phyloP scores from a whole-genome alignment of 2,797 vertebrate genomes.

The Sphenopsis melanotis region DNA sequence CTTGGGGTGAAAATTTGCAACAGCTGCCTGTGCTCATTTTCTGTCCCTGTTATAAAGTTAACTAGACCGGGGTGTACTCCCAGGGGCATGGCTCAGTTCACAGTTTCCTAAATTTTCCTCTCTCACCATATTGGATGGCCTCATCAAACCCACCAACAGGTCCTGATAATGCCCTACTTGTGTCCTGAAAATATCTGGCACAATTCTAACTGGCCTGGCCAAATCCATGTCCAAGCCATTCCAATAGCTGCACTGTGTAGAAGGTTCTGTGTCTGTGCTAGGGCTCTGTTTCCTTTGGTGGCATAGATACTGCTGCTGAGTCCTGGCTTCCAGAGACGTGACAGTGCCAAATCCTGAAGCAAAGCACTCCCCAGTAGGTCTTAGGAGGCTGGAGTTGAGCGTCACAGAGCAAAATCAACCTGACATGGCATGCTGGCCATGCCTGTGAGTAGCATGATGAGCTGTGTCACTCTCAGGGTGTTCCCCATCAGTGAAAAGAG shows the following conservation, averaged over 20 bases:
- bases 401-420: neutral
- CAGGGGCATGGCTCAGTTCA: neutral
- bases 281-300: neutral
- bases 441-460: neutral
- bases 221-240: neutral
- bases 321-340: neutral
- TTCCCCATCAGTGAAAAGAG: neutral
- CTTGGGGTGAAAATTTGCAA: neutral
- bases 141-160: neutral
- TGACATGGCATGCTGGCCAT: rapidly evolving
- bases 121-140: neutral
- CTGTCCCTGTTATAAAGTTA: neutral
- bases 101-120: neutral
- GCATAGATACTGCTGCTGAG: neutral
- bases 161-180: neutral
- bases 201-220: neutral
- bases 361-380: neutral
- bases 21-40: neutral
- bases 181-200: neutral
- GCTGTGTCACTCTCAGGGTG: rapidly evolving
- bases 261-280: neutral
- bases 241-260: neutral
- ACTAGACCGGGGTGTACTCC: neutral
- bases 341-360: neutral
- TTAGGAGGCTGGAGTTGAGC: neutral